Percentiles rank a stretch among this genome's conserved stretches.
phyloP scores from a whole-genome alignment of 2,113 vertebrate species.

The Rhinolophus sinicus region DNA sequence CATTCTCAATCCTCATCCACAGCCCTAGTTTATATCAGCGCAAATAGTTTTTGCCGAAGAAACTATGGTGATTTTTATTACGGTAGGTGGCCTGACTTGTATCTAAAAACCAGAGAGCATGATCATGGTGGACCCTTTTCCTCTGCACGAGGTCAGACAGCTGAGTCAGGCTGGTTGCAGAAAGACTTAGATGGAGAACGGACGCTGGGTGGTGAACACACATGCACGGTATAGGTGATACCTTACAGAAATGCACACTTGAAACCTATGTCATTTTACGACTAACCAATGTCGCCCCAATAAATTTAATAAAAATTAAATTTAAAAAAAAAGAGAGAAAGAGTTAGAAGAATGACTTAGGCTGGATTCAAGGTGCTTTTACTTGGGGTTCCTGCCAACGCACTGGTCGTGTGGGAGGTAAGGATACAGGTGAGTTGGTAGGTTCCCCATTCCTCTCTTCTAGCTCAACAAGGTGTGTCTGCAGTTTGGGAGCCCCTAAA shows the following conservation, averaged over 20 bases:
- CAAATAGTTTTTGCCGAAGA: neutral
- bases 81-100: neutral
- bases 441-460: neutral
- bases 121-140: neutral
- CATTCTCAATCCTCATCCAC: neutral
- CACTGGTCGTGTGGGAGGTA: neutral
- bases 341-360: neutral
- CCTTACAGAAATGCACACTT: too few relatives aligned
- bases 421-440: fast-evolving
- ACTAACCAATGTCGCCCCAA: too few relatives aligned
- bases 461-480: neutral
- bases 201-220: too few relatives aligned
- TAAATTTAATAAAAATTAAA: too few relatives aligned
- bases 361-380: neutral
- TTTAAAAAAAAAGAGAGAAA: too few relatives aligned
- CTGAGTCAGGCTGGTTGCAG: neutral
- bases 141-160: neutral
- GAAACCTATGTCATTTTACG: too few relatives aligned
- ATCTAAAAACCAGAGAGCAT: neutral
- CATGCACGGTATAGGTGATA: too few relatives aligned
- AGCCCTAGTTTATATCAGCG: neutral
- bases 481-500: fast-evolving
- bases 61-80: neutral
- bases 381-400: neutral
- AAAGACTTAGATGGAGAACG: neutral